A percentile compares a stretch with the other conserved stretches of the same genome.
Conservation (phyloP, 2,888 invertebrate genomes). For the Daptonema setosum region DNA sequence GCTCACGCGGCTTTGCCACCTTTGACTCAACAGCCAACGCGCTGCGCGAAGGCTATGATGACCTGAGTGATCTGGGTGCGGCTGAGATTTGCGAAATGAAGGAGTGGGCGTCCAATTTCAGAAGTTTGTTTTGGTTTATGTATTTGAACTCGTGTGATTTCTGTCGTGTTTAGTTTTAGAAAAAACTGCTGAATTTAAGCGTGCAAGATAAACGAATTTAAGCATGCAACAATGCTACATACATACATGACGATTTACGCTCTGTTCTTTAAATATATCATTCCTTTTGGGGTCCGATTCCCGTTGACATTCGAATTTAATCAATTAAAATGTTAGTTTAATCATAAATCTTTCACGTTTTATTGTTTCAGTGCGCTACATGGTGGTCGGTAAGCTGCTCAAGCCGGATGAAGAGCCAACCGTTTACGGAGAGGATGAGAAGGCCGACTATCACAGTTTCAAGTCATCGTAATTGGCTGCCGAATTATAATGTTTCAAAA, state of each 20-base stretch:
- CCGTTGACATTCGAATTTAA: no score
- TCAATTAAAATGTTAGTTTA: no score
- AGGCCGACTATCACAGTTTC: not conserved
- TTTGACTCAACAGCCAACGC: conserved; percentile 52
- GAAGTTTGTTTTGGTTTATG: conserved; percentile 40
- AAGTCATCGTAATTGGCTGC: no score
- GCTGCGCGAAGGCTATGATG: conserved; percentile 68
- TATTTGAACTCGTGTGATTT: not conserved
- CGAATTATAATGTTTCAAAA: not conserved
- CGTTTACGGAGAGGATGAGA: conserved; percentile 51
- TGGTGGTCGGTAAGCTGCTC: conserved; percentile 63
- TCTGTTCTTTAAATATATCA: no score
- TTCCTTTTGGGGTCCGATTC: no score
- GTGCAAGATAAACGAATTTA: no score
- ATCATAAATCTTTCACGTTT: no score
- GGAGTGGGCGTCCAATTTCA: conserved; percentile 93
- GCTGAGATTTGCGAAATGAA: conserved; percentile 81
- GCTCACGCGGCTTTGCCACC: conserved; percentile 75
- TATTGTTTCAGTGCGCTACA: conserved; percentile 59
- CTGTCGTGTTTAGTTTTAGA: no score
- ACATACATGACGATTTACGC: no score
- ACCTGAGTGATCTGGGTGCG: conserved; percentile 70
- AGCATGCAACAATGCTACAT: no score
- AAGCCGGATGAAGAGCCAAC: conserved; percentile 72
- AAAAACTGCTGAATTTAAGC: no score